phyloP scores from a whole-genome alignment of 2,888 invertebrate genomes.

The Gisinianus flammeolus region DNA sequence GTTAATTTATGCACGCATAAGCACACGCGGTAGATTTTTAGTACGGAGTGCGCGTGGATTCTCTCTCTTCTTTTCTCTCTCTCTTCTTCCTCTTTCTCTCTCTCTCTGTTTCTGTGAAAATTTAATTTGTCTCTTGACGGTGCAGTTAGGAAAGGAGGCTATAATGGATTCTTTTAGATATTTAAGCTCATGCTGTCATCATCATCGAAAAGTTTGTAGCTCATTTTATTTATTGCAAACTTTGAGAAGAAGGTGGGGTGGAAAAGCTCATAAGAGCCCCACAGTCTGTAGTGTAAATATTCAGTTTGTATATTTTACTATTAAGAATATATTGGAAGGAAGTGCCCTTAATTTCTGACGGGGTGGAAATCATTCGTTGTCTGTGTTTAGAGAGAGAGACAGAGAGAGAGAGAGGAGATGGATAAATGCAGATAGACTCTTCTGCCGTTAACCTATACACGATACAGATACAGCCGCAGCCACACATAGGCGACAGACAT shows the following conservation, averaged over 20 bases:
- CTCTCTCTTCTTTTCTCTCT: background rate
- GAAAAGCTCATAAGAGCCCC: conserved; percentile 34
- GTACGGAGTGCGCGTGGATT: background rate
- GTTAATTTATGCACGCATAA: conserved; percentile 36
- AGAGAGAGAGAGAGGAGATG: background rate
- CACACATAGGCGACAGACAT: conserved; percentile 33
- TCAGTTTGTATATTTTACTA: conserved; percentile 13
- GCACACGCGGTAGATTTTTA: background rate
- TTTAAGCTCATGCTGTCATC: conserved; percentile 41
- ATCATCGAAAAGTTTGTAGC: conserved; percentile 42
- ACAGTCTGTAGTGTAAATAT: conserved; percentile 13
- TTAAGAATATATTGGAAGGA: conserved; percentile 28
- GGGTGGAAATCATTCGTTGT: background rate
- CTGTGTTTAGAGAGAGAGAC: conserved; percentile 3
- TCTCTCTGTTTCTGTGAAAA: conserved; percentile 34
- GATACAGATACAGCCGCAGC: background rate
- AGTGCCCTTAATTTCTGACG: conserved; percentile 42
- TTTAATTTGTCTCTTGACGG: conserved; percentile 44
- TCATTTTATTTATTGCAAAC: conserved; percentile 45
- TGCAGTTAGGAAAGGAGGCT: conserved; percentile 37
- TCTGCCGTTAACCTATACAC: background rate
- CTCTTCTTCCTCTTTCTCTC: background rate
- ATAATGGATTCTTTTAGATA: conserved; percentile 43
- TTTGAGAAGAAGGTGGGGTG: conserved; percentile 24
- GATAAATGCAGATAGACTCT: background rate